These are phyloP conservation scores for Sylvilagus bachmani DNA, from an alignment of 2,113 vertebrate genomes.

Conservation along the genomic window DNA sequence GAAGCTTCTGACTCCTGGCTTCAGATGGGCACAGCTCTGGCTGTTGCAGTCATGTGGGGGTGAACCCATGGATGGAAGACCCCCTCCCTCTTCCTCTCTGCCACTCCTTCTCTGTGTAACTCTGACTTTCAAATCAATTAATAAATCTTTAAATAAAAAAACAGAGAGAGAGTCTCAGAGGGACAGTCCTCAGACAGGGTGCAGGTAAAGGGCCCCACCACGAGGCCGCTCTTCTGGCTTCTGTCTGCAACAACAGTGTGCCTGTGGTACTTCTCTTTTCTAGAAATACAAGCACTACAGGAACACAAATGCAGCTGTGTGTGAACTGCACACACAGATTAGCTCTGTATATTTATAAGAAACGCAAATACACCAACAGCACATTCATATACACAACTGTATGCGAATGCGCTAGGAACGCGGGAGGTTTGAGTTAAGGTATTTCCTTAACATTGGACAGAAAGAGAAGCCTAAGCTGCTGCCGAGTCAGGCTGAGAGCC, in stretches of 20 bases:
- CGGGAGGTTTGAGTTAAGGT: slow-evolving; percentile 78
- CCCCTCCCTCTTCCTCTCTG: too few species aligned
- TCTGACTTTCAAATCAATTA: too few species aligned
- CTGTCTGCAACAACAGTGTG: slow-evolving; percentile 85
- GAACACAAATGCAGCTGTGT: slow-evolving; percentile 88
- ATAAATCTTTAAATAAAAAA: too few species aligned
- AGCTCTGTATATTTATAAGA: slow-evolving; percentile 86
- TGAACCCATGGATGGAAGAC: too few species aligned
- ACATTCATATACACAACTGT: slow-evolving; percentile 86
- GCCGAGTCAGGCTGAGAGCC: slow-evolving; percentile 73
- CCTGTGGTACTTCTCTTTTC: slow-evolving; percentile 79
- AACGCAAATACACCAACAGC: slow-evolving; percentile 86
- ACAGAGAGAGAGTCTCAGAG: slow-evolving; percentile 2
- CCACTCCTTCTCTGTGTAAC: too few species aligned
- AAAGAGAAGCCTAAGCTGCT: slow-evolving; percentile 77
- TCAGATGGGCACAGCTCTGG: too few species aligned
- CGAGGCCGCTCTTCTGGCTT: slow-evolving; percentile 71
- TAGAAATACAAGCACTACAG: slow-evolving; percentile 84
- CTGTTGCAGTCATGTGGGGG: too few species aligned
- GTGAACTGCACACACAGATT: slow-evolving; percentile 88
- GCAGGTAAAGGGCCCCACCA: slow-evolving; percentile 70
- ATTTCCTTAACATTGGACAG: slow-evolving; percentile 78
- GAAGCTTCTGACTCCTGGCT: too few species aligned
- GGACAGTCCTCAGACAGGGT: slow-evolving; percentile 63
- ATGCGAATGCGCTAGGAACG: slow-evolving; percentile 74